Conservation (phyloP, 2,888 invertebrate species). For the Alloplasta piceator region DNA sequence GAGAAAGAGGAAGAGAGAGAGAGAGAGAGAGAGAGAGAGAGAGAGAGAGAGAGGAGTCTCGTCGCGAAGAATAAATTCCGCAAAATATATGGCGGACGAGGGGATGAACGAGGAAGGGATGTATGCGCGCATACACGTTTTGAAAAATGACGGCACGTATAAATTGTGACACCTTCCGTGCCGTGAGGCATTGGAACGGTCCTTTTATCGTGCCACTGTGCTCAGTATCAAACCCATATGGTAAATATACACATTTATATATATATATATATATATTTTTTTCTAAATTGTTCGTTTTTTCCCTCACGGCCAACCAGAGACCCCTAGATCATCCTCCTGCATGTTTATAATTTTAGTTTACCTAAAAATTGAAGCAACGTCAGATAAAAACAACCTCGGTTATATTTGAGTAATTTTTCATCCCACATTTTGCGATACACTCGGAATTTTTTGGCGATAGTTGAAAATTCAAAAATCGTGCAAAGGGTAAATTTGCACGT, state of each 20-base stretch:
- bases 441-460: no score
- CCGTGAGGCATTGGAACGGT: conserved; percentile 69
- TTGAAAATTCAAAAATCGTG: no score
- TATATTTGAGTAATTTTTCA: no score
- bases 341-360: no score
- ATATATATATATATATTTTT: conserved; percentile 12
- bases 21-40: conserved; percentile 16
- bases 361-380: no score
- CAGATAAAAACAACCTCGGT: no score
- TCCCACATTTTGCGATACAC: no score
- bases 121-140: conserved; percentile 63
- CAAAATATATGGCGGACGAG: conserved; percentile 12
- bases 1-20: conserved; percentile 16
- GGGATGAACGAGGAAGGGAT: not conserved
- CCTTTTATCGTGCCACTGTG: conserved; percentile 53
- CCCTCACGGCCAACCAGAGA: no score
- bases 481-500: no score
- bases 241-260: conserved; percentile 2
- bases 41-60: conserved; percentile 19
- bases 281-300: no score
- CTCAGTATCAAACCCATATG: conserved; percentile 45
- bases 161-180: conserved; percentile 74
- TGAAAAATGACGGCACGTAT: conserved; percentile 77
- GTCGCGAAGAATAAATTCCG: conserved; percentile 71
- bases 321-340: no score